Conservation (phyloP, 2,113 vertebrate genomes). For the Chelonoidis abingdonii region DNA sequence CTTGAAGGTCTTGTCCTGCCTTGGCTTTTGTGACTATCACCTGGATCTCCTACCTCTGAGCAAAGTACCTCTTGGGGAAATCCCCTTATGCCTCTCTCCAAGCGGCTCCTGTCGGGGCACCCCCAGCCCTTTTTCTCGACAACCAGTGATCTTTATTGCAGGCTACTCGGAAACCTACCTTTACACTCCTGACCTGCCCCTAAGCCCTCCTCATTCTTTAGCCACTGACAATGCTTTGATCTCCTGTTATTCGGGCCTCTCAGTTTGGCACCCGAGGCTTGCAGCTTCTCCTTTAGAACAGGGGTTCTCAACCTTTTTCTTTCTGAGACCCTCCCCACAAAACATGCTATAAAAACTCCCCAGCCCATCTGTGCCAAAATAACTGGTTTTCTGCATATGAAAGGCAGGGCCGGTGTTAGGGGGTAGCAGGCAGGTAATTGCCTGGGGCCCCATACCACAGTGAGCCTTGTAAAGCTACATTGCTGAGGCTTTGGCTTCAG, state of each 20-base stretch:
- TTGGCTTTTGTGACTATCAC: not conserved
- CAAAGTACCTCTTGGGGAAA: not conserved
- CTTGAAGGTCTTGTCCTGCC: not conserved
- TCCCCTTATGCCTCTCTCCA: not conserved
- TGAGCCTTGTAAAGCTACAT: too few species aligned
- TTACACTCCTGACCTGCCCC: not conserved
- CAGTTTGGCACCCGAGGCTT: not conserved
- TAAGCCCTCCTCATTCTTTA: not conserved
- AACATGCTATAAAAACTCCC: too few species aligned
- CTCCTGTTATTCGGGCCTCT: not conserved
- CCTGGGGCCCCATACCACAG: too few species aligned
- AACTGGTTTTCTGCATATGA: too few species aligned
- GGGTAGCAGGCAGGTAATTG: too few species aligned
- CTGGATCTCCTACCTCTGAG: too few species aligned
- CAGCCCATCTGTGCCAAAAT: too few species aligned
- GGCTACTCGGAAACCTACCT: not conserved
- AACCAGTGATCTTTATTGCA: not conserved
- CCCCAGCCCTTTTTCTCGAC: not conserved
- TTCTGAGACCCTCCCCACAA: too few species aligned
- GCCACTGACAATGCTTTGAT: not conserved
- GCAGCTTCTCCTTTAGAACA: not conserved
- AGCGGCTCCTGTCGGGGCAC: not conserved
- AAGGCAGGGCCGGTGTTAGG: too few species aligned
- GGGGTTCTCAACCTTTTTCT: not conserved
- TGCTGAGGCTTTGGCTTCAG: too few species aligned